Percentiles rank a stretch among this genome's conserved stretches.
Evolutionary conservation across 2,797 vertebrate genomes (phyloP).

Genomic region (Arctocebus calabarensis): DNA sequence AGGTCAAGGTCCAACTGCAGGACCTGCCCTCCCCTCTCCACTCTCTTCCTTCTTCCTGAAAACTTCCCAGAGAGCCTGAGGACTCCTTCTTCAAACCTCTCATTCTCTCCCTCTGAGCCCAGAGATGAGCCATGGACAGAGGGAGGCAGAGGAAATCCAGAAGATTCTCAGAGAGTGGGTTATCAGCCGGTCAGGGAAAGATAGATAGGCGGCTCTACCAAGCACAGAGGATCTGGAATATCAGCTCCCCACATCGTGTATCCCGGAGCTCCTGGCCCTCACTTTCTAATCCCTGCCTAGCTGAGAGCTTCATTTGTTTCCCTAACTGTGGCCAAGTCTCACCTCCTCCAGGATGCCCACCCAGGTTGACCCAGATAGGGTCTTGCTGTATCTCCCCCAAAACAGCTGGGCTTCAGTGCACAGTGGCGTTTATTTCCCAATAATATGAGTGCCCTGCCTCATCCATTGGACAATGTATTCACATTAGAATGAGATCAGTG

Average conservation of each 20-base stretch:
- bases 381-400: neutral
- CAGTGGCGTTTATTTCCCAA: neutral
- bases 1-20: neutral
- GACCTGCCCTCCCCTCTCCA: neutral
- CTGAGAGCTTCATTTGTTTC: neutral
- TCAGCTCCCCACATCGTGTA: neutral
- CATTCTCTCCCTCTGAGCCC: neutral
- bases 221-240: too few species aligned
- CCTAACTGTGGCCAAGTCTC: neutral
- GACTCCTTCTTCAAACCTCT: neutral
- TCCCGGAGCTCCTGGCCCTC: too few species aligned
- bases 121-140: neutral
- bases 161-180: neutral
- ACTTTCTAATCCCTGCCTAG: neutral
- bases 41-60: too few species aligned
- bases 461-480: fast-evolving
- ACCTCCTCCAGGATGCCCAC: neutral
- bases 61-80: neutral
- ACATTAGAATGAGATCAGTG: neutral
- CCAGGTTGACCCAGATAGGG: neutral
- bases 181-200: neutral
- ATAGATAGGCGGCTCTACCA: neutral
- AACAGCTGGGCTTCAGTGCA: neutral
- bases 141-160: too few species aligned
- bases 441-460: fast-evolving